Evolutionary conservation across 2,797 vertebrate species (phyloP).

Genomic region (Microctenopoma stevenorrisi): DNA sequence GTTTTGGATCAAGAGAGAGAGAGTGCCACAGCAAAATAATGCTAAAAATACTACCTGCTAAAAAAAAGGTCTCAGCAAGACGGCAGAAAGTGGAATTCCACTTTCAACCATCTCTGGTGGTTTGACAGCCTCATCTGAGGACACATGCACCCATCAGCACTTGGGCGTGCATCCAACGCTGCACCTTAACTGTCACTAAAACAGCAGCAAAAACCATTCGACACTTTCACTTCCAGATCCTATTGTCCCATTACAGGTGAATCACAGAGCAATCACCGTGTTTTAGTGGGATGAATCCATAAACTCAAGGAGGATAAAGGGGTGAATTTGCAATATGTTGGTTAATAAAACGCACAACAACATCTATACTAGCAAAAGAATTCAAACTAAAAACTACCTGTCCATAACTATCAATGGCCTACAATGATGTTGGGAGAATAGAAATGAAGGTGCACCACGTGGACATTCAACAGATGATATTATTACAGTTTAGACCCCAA

Average conservation of each 20-base stretch:
- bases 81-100: background rate
- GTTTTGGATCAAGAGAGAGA: background rate
- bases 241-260: background rate
- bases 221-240: background rate
- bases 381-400: background rate
- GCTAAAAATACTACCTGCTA: slow-evolving; percentile 3
- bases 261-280: background rate
- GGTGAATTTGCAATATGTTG: background rate
- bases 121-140: slow-evolving; percentile 13
- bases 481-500: background rate
- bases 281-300: background rate
- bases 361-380: background rate
- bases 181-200: slow-evolving; percentile 4
- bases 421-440: background rate
- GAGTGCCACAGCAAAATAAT: background rate
- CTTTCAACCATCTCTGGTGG: slow-evolving; percentile 1
- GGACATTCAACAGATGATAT: background rate
- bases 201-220: slow-evolving; percentile 5
- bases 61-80: slow-evolving; percentile 16
- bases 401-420: background rate
- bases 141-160: slow-evolving; percentile 22
- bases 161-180: slow-evolving; percentile 9
- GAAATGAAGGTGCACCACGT: slow-evolving; percentile 5
- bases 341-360: background rate
- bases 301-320: background rate